Percentiles rank a stretch among this genome's conserved stretches.
Conservation (phyloP, 2,797 vertebrate genomes). For the Schizopygopsis malacanthus region DNA sequence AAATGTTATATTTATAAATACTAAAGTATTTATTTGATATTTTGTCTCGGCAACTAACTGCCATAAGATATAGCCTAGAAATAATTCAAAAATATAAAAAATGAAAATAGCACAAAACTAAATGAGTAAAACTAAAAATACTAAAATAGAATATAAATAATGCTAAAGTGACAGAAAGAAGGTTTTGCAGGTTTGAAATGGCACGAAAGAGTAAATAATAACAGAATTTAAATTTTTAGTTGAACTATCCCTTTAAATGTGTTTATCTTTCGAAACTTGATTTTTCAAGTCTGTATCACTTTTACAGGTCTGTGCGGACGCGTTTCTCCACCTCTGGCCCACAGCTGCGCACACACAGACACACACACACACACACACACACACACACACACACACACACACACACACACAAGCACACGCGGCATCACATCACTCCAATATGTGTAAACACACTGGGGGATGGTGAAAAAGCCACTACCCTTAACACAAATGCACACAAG, state of each 20-base stretch:
- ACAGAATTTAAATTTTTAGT: background rate
- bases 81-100: too few relatives aligned
- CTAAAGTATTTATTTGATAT: background rate
- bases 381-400: slow-evolving; percentile 44
- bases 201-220: background rate
- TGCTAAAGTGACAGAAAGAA: background rate
- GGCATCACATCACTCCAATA: slow-evolving; percentile 51
- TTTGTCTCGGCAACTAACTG: background rate
- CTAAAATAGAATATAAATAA: background rate
- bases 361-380: slow-evolving; percentile 33
- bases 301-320: slow-evolving; percentile 54
- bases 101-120: too few relatives aligned
- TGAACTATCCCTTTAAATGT: too few relatives aligned
- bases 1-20: background rate
- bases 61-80: background rate
- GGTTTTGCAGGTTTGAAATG: background rate
- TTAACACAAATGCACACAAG: slow-evolving; percentile 32
- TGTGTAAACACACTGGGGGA: slow-evolving; percentile 56
- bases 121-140: background rate
- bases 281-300: slow-evolving; percentile 48
- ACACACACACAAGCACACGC: slow-evolving; percentile 46
- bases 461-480: slow-evolving; percentile 30
- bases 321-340: slow-evolving; percentile 49
- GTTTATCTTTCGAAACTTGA: slow-evolving; percentile 8
- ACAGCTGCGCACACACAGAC: slow-evolving; percentile 59